These are phyloP conservation scores for Drosophila cardini DNA, from an alignment of 1,140 invertebrate species.

Conservation along the genomic window DNA sequence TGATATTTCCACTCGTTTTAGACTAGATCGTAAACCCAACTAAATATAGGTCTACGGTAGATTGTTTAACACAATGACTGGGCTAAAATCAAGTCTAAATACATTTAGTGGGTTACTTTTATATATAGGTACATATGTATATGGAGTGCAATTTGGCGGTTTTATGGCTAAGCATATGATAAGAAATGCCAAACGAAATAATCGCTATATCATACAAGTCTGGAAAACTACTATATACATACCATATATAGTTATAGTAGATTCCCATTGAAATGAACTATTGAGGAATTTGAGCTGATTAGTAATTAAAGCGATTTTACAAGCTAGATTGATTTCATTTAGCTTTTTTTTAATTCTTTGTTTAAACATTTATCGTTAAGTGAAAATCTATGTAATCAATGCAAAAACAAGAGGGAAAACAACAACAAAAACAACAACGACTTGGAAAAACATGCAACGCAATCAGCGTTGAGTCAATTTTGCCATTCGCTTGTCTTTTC, in stretches of 20 bases:
- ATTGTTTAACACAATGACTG: neutral
- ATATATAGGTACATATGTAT: neutral
- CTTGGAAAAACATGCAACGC: constrained; percentile 47
- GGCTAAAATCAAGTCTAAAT: constrained; percentile 1
- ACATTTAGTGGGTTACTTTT: constrained; percentile 5
- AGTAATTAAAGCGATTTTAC: constrained; percentile 25
- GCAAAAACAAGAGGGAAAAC: constrained; percentile 20
- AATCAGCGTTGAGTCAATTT: constrained; percentile 34
- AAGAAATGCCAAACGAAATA: neutral
- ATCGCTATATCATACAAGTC: neutral
- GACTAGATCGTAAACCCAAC: neutral
- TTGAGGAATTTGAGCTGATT: constrained; percentile 27
- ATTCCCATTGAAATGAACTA: neutral
- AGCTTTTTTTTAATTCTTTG: neutral
- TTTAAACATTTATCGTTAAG: constrained; percentile 39
- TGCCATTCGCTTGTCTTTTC: neutral
- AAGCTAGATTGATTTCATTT: constrained; percentile 1
- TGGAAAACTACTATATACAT: neutral
- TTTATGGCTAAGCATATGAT: constrained; percentile 11
- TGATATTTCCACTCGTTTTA: neutral
- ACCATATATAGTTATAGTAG: no score
- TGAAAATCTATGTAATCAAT: constrained; percentile 68
- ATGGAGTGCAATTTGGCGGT: neutral
- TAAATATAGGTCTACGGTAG: neutral
- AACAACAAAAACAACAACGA: constrained; percentile 19